Evolutionary conservation across 2,113 vertebrate species (phyloP).

Genomic region (Calidris pygmaea): DNA sequence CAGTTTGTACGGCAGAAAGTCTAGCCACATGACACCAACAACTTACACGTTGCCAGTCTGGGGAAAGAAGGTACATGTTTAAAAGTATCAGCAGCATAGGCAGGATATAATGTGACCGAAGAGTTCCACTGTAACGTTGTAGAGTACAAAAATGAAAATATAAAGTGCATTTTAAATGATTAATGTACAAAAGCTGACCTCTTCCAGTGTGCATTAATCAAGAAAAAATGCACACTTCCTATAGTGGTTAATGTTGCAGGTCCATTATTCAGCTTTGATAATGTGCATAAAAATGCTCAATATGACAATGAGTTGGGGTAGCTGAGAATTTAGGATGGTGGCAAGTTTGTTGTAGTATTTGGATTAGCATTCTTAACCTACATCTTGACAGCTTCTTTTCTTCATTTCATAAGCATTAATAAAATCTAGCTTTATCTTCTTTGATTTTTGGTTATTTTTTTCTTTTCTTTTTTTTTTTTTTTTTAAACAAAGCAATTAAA

Average conservation of each 20-base stretch:
- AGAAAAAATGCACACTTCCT: conserved; percentile 72
- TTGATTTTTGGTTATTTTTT: conserved; percentile 40
- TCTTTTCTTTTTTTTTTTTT: neutral
- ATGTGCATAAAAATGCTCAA: conserved; percentile 79
- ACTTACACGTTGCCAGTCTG: conserved; percentile 36
- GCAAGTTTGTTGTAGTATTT: conserved; percentile 83
- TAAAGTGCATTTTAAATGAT: conserved; percentile 78
- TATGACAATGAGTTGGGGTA: conserved; percentile 83
- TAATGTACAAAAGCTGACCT: conserved; percentile 75
- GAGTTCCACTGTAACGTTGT: conserved; percentile 57
- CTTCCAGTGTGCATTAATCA: conserved; percentile 73
- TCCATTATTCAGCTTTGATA: conserved; percentile 72
- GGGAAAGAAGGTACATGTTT: conserved; percentile 64
- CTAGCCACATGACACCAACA: conserved; percentile 5
- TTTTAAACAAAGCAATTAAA: conserved; percentile 42
- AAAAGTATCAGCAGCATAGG: conserved; percentile 47
- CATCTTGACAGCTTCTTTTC: conserved; percentile 72
- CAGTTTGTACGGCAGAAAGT: conserved; percentile 12
- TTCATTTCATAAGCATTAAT: conserved; percentile 64
- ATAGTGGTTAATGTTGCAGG: conserved; percentile 71
- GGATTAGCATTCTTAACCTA: conserved; percentile 81
- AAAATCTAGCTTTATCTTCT: conserved; percentile 64
- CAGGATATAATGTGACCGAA: conserved; percentile 61
- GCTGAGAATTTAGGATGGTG: conserved; percentile 81
- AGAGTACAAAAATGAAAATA: conserved; percentile 73